A percentile compares a stretch with the other conserved stretches of the same genome.
Evolutionary conservation across 2,113 vertebrate genomes (phyloP).

Genomic region (Pterophyllum scalare): DNA sequence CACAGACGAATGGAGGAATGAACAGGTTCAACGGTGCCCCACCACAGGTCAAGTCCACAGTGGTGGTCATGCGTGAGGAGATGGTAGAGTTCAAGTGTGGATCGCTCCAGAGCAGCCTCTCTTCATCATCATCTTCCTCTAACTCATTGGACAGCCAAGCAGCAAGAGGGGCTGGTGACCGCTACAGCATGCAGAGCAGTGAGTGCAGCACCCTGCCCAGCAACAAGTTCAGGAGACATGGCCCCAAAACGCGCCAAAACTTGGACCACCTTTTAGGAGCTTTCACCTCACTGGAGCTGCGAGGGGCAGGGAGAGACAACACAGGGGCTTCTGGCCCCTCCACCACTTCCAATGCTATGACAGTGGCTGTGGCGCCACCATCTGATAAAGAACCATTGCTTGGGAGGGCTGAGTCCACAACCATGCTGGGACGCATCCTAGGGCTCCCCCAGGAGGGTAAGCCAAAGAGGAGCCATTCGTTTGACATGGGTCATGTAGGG

Average conservation of each 20-base stretch:
- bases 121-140: slow-evolving; percentile 86
- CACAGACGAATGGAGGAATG: slow-evolving; percentile 89
- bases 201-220: slow-evolving; percentile 86
- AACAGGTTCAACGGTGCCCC: slow-evolving; percentile 83
- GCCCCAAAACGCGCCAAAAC: slow-evolving; percentile 86
- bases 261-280: slow-evolving; percentile 95
- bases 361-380: slow-evolving; percentile 79
- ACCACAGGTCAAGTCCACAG: slow-evolving; percentile 82
- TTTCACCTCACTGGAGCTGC: slow-evolving; percentile 93
- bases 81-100: slow-evolving; percentile 91
- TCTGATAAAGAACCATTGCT: slow-evolving; percentile 96
- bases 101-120: slow-evolving; percentile 88
- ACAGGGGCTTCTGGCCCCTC: slow-evolving; percentile 64
- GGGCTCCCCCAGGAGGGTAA: slow-evolving; percentile 91
- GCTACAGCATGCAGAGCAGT: slow-evolving; percentile 83
- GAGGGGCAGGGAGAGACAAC: slow-evolving; percentile 83
- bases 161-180: slow-evolving; percentile 81
- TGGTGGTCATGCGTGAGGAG: slow-evolving; percentile 89
- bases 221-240: slow-evolving; percentile 89
- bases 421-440: slow-evolving; percentile 86
- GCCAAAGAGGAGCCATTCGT: slow-evolving; percentile 96
- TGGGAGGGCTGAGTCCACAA: slow-evolving; percentile 83
- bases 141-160: slow-evolving; percentile 88
- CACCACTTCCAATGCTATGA: slow-evolving; percentile 46
- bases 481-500: slow-evolving; percentile 94